Percentiles rank a stretch among this genome's conserved stretches.
phyloP scores from a whole-genome alignment of 2,113 vertebrate genomes.

The Gambusia holbrooki region DNA sequence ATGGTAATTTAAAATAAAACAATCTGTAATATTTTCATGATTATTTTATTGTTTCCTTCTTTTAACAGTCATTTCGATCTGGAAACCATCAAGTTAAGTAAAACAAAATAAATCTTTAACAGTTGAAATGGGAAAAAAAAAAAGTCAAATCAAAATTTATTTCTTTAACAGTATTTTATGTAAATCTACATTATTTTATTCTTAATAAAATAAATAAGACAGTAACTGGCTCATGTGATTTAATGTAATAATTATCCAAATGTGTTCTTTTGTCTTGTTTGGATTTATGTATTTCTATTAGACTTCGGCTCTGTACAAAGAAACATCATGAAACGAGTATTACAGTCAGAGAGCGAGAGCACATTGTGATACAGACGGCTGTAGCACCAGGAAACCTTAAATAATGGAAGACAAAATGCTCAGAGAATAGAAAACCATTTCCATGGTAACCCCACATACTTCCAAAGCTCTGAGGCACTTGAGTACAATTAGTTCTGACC shows the following conservation, averaged over 20 bases:
- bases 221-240: not conserved
- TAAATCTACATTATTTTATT: conserved; percentile 22
- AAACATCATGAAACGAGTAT: not conserved
- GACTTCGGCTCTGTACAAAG: not conserved
- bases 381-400: conserved; percentile 1
- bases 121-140: conserved; percentile 1
- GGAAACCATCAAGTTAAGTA: conserved; percentile 27
- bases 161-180: conserved; percentile 22
- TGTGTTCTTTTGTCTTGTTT: not conserved
- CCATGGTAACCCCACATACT: not conserved
- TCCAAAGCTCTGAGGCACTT: conserved; percentile 34
- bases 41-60: conserved; percentile 36
- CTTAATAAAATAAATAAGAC: conserved; percentile 4
- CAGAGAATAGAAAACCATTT: not conserved
- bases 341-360: not conserved
- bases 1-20: conserved; percentile 17
- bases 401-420: conserved; percentile 13
- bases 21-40: no score
- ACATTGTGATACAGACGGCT: not conserved
- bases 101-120: conserved; percentile 21
- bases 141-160: conserved; percentile 11
- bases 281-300: not conserved
- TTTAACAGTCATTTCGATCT: conserved; percentile 30
- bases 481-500: not conserved
- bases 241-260: not conserved